Conservation (phyloP, 92 coral and sea anemone species). For the Galaxea fascicularis region DNA sequence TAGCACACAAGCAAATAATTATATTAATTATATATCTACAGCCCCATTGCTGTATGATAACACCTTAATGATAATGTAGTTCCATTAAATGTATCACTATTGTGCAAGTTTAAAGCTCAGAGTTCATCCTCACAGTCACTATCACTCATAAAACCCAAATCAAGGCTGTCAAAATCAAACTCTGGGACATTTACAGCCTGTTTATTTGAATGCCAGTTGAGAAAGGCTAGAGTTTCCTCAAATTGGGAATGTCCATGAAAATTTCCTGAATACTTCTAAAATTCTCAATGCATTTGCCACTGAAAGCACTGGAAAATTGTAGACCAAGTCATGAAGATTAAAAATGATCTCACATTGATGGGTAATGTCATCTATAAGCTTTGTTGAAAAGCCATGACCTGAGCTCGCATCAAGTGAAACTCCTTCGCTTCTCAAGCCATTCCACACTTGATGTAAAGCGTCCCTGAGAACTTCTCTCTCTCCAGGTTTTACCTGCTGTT, state of each 20-base stretch:
- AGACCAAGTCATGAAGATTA: conserved; percentile 38
- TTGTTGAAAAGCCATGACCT: conserved; percentile 61
- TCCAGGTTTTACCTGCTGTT: conserved; percentile 41
- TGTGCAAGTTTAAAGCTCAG: too few species aligned
- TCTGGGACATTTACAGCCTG: not conserved
- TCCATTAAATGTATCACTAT: too few species aligned
- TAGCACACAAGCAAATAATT: too few species aligned
- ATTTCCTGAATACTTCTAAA: conserved; percentile 72
- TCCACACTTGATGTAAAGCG: conserved; percentile 48
- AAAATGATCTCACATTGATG: conserved; percentile 50
- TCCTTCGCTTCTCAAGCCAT: conserved; percentile 22
- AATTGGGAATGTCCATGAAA: conserved; percentile 63
- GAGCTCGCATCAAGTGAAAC: conserved; percentile 38
- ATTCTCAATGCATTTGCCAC: conserved; percentile 35
- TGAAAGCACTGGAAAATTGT: conserved; percentile 60
- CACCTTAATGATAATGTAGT: too few species aligned
- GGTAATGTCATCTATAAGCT: conserved; percentile 42
- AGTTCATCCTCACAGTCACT: conserved; percentile 4
- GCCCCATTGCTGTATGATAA: too few species aligned
- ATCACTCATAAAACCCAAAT: conserved; percentile 13
- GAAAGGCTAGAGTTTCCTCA: conserved; percentile 42
- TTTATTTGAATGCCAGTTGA: conserved; percentile 24
- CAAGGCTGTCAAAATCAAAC: conserved; percentile 31
- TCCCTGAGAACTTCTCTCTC: conserved; percentile 46
- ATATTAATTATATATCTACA: too few species aligned